Evolutionary conservation across 1,140 invertebrate genomes (phyloP).

Genomic region (Eurosta solidaginis): DNA sequence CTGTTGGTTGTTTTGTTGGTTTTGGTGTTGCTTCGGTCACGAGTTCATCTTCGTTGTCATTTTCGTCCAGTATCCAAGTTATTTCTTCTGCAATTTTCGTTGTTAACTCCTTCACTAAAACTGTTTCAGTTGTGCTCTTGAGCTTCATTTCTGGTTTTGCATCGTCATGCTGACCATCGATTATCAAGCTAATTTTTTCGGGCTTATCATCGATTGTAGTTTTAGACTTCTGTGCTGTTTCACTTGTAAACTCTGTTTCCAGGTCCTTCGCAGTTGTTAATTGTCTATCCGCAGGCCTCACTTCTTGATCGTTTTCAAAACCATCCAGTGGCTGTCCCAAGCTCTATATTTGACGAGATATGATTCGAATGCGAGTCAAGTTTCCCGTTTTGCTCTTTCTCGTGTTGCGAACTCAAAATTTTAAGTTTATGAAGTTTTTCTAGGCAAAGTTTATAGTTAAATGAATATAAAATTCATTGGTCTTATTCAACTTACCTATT

Average conservation of each 20-base stretch:
- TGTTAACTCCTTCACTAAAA: not conserved
- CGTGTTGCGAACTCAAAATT: not conserved
- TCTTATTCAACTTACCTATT: conserved; percentile 41
- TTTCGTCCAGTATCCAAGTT: not conserved
- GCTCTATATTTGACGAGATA: not conserved
- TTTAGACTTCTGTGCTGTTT: not conserved
- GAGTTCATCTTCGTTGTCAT: not conserved
- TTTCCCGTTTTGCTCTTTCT: not conserved
- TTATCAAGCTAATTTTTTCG: conserved; percentile 49
- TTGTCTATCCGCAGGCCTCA: not conserved
- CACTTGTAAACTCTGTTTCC: not conserved
- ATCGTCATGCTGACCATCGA: conserved; percentile 43
- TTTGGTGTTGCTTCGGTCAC: not conserved
- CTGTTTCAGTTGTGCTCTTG: conserved; percentile 35
- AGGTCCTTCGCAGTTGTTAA: not conserved
- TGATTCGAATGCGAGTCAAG: not conserved
- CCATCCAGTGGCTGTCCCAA: conserved; percentile 10
- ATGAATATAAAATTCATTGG: not conserved
- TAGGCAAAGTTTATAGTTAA: not conserved
- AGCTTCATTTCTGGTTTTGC: conserved; percentile 36
- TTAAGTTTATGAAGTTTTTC: conserved; percentile 30
- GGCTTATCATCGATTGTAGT: conserved; percentile 40
- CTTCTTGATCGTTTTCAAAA: conserved; percentile 19
- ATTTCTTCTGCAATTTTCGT: not conserved
- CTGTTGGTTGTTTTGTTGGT: not conserved